These are phyloP conservation scores for Brachylomia viminalis DNA, from an alignment of 2,888 invertebrate species.

Conservation along the genomic window DNA sequence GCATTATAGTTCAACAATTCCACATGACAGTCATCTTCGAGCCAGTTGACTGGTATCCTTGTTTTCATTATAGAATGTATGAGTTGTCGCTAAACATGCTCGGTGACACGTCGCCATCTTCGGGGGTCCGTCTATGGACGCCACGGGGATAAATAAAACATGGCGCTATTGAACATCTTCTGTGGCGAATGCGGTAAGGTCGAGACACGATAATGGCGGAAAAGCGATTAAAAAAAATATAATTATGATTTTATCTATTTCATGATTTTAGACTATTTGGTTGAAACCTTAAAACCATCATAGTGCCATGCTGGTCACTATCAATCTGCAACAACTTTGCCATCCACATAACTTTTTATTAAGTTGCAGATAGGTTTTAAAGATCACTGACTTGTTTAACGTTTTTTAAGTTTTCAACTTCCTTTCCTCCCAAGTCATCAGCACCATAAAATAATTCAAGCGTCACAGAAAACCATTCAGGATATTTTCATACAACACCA, in stretches of 20 bases:
- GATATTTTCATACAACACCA: constrained; percentile 14
- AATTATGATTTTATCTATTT: neutral
- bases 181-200: constrained; percentile 33
- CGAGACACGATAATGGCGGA: neutral
- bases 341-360: neutral
- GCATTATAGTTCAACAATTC: neutral
- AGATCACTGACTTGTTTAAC: too few species aligned
- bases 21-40: neutral
- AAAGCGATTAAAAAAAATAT: constrained; percentile 9
- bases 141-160: constrained; percentile 60
- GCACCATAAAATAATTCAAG: constrained; percentile 17
- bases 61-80: constrained; percentile 14
- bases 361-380: too few species aligned
- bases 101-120: constrained; percentile 32
- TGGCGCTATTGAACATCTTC: constrained; percentile 53
- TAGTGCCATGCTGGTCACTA: neutral
- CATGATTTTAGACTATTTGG: neutral
- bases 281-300: too few species aligned
- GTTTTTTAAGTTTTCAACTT: neutral
- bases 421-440: neutral
- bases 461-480: constrained; percentile 5
- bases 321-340: neutral
- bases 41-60: neutral
- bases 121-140: constrained; percentile 16
- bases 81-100: constrained; percentile 20